phyloP scores from a whole-genome alignment of 2,797 vertebrate species.

The Lindbergichthys nudifrons region DNA sequence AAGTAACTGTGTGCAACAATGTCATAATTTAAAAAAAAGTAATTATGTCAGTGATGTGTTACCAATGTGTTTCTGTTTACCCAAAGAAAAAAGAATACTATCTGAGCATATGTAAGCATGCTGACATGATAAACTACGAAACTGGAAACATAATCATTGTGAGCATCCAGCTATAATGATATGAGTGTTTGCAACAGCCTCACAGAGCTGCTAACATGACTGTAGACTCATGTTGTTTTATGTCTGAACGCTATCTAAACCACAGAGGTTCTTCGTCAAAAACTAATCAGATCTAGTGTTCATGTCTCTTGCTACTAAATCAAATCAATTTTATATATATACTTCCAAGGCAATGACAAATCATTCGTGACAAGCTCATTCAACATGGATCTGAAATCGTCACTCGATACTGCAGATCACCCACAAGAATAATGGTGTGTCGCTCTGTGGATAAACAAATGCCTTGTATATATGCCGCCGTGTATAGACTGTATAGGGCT shows the following conservation, averaged over 20 bases:
- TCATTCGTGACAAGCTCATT: neutral
- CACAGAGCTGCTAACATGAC: neutral
- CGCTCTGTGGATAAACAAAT: neutral
- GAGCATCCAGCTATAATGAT: neutral
- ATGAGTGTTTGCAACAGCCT: neutral
- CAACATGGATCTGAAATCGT: neutral
- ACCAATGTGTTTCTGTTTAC: no score
- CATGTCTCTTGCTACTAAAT: constrained; percentile 1
- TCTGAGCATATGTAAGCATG: no score
- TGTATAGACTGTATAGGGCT: no score
- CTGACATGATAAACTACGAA: neutral
- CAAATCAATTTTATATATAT: neutral
- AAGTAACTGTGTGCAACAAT: no score
- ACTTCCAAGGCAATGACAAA: neutral
- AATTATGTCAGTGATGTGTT: no score
- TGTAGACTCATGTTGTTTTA: neutral
- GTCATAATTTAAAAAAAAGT: no score
- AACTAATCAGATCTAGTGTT: neutral
- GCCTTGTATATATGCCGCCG: neutral
- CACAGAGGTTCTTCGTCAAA: neutral
- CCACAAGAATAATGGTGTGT: neutral
- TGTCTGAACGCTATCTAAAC: neutral
- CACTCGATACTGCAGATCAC: neutral
- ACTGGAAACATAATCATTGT: neutral
- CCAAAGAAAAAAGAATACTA: no score